Base-by-base conservation (phyloP, 2,797 vertebrate species). In the Eulemur mongoz region DNA sequence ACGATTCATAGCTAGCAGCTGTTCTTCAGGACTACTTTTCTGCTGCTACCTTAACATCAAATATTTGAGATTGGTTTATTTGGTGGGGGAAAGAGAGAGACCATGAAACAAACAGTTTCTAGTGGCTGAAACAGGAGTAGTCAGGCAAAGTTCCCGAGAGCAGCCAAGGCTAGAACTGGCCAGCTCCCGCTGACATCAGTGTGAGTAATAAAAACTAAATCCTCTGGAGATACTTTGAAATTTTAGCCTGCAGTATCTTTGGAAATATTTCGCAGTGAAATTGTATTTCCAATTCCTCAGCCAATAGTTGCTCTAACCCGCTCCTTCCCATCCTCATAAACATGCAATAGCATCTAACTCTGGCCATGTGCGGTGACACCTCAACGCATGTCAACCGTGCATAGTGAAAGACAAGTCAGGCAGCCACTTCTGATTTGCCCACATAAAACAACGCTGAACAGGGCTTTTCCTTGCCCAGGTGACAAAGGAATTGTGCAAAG, bases 221-320 rank as follows among this genome's bases (percentile, higher is more conserved):
- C 57, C 96, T 27, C 61, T 35, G 61, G 92, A 45, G 97, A 89
- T 48, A 82, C 52, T 98, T 96, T 92, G 83, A 95, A 96, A 95
- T 35, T 50, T 75, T 89, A 86, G 75, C 97, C 91, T 95, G 84
- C 25, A 73, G n/a, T 73, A n/a, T 92, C 30, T 96, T 84, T 94
- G 97, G 94, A 98, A 94, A 96, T 80, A 91, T 1, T 30, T 95
- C 86, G 89, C 70, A 78, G 93, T 76, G 76, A 96, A 98, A 94
- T 76, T 94, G n/a, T 85, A 89, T 96, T 97, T 43, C 67, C 78
- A 89, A 92, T 95, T 94, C 70, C n/a, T 92, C 38, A 94, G 85
- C 75, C 92, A 95, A 76, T 91, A 89, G 92, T 85, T 70, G n/a
- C 38, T 72, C 30, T 94, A 92, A 52, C 48, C 27, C 96, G 52